Percentiles rank a stretch among this genome's conserved stretches.
These are phyloP conservation scores for Nycticorax nycticorax DNA, from an alignment of 2,113 vertebrate genomes.

Conservation along the genomic window DNA sequence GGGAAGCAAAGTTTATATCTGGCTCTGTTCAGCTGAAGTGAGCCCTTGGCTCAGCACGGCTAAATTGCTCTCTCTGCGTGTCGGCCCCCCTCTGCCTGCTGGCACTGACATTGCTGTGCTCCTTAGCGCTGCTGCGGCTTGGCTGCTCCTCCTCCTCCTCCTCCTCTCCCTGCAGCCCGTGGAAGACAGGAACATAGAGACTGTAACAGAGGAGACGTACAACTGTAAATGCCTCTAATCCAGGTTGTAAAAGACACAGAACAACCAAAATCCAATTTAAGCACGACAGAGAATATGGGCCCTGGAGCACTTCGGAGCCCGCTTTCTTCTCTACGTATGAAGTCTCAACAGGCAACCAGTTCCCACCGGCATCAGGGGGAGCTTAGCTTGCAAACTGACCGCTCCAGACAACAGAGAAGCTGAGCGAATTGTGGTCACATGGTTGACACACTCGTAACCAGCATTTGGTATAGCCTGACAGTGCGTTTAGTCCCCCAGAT, in stretches of 20 bases:
- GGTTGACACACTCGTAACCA: neutral
- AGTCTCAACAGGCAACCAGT: neutral
- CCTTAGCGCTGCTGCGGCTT: neutral
- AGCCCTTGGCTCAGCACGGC: neutral
- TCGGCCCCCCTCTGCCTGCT: neutral
- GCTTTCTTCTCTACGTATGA: neutral
- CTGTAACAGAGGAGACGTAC: neutral
- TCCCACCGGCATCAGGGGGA: rapidly evolving
- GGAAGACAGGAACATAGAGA: neutral
- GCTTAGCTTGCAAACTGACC: neutral
- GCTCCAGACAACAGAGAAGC: neutral
- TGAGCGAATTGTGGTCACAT: neutral
- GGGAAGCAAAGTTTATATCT: neutral
- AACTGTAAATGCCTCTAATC: neutral
- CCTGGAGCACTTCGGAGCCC: neutral
- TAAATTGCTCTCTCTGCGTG: slow-evolving; percentile 2
- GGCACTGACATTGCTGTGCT: neutral
- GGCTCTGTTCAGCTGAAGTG: neutral
- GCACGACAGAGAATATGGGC: rapidly evolving
- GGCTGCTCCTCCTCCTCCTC: neutral
- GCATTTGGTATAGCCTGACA: neutral
- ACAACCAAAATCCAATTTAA: neutral
- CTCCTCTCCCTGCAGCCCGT: neutral
- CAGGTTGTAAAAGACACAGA: neutral
- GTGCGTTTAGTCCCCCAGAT: neutral